A percentile compares a stretch with the other conserved stretches of the same genome.
Evolutionary conservation across 2,888 invertebrate species (phyloP).

Genomic region (Thymelicus sylvestris): DNA sequence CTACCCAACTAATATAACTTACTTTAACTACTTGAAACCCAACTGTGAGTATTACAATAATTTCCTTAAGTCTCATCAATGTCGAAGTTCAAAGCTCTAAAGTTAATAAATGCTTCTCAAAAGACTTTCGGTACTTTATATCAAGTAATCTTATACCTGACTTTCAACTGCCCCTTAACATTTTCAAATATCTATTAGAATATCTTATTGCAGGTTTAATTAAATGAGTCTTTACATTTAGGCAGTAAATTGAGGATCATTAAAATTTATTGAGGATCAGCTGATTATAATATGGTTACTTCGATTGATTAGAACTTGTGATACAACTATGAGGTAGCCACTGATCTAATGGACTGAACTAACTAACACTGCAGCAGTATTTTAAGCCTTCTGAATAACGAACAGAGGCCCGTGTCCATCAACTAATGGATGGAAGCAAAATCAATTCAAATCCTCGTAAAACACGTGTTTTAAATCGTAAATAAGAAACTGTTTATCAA

Average conservation of each 20-base stretch:
- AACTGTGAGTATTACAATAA: not conserved
- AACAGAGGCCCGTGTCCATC: too few relatives aligned
- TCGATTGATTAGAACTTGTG: too few relatives aligned
- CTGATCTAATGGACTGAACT: too few relatives aligned
- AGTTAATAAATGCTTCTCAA: slow-evolving; percentile 1
- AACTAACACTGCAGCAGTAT: too few relatives aligned
- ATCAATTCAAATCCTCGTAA: too few relatives aligned
- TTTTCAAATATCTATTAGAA: slow-evolving; percentile 17
- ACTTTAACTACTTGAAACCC: not conserved
- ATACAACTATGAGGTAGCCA: too few relatives aligned
- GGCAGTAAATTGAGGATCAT: not conserved
- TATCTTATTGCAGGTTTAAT: not conserved
- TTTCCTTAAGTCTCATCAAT: not conserved
- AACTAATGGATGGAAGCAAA: too few relatives aligned
- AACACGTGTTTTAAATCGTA: too few relatives aligned
- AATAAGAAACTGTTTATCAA: too few relatives aligned
- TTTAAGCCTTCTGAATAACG: too few relatives aligned
- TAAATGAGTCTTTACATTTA: not conserved
- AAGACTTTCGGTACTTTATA: not conserved
- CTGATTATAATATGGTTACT: too few relatives aligned
- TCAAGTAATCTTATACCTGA: slow-evolving; percentile 13
- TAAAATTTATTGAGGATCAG: not conserved
- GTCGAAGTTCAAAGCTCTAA: not conserved
- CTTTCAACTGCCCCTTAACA: slow-evolving; percentile 14
- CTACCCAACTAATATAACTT: not conserved